Conservation (phyloP, 2,888 invertebrate genomes). For the Eilema caniola region DNA sequence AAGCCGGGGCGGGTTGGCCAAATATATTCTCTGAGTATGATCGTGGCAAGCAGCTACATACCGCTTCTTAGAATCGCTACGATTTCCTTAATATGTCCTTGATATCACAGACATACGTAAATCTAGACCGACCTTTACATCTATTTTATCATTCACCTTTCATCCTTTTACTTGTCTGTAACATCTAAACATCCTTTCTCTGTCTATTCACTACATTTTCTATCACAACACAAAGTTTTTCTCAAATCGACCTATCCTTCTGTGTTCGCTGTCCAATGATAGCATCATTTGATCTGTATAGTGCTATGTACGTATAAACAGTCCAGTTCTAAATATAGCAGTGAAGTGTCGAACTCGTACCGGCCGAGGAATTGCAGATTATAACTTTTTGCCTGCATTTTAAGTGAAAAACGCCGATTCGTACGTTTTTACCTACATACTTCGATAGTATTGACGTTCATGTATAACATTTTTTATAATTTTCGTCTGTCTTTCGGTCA, state of each 20-base stretch:
- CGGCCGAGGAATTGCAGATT: conserved; percentile 47
- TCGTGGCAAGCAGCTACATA: too few relatives aligned
- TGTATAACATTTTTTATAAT: too few relatives aligned
- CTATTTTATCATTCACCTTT: too few relatives aligned
- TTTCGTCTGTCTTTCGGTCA: too few relatives aligned
- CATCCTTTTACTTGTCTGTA: too few relatives aligned
- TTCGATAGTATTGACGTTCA: background rate
- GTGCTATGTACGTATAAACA: conserved; percentile 38
- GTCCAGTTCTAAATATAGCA: conserved; percentile 51
- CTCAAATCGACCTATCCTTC: conserved; percentile 27
- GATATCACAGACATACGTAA: too few relatives aligned
- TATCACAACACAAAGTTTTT: background rate
- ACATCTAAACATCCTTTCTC: too few relatives aligned
- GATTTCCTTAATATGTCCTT: too few relatives aligned
- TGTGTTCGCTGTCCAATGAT: conserved; percentile 18
- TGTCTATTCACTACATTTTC: background rate
- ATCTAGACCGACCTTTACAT: too few relatives aligned
- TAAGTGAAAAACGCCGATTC: conserved; percentile 27
- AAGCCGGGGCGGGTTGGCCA: too few relatives aligned
- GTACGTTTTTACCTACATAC: background rate
- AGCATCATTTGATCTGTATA: conserved; percentile 50
- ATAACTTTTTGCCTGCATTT: conserved; percentile 40
- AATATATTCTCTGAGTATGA: too few relatives aligned
- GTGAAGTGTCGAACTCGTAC: conserved; percentile 41
- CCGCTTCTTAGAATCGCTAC: too few relatives aligned